Base-by-base conservation (phyloP, 2,113 vertebrate genomes). In the Vulpes vulpes region DNA sequence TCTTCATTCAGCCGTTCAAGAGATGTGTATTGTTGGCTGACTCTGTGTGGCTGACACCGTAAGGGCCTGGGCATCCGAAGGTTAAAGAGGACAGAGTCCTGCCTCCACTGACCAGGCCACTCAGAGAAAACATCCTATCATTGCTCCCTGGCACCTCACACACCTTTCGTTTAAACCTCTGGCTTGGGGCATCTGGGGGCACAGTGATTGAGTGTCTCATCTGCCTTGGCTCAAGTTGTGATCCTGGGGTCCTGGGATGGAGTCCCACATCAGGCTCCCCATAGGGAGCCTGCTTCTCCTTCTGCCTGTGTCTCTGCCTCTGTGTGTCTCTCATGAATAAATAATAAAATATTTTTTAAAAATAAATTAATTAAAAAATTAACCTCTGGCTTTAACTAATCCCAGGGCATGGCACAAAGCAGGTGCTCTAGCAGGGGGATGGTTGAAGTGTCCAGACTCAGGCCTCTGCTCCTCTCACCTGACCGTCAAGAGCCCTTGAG, bases 121-220 rank as follows among this genome's bases (percentile, higher is more conserved):
- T 20, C 1, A 11, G 57, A 35, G 27, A 32, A 32, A 8, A 27
- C 49, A 1, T 5, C 4, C 0, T 0, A 32, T 6, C 14, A 0
- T 38, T 85, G 55, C 23, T 22, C 38, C 32, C 49, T 17, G 11
- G 27, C 30, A 5, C 55, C 69, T 60, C 0, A 43, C 16, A 3
- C 0, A 1, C 60, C 60, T 60, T 27, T 20, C 5, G 74, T 62
- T 43, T 57, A 64, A 64, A 6, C 14, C 17, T 84, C 59, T 8
- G 25, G 27, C 20, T 89, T 64, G 43, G 43, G 1, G 43, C 43
- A 43, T 6, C 43, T 43, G 43, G 43, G 43, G 6, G 6, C 43
- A 7, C 43, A 43, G 43, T 43, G 43, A 1, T 43, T 43, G 6
- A 43, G 43, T 1, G 6, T 43, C 43, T 7, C 43, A 43, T 43